Conservation (phyloP, 2,797 vertebrate genomes). For the Gymnopithys bicolor region DNA sequence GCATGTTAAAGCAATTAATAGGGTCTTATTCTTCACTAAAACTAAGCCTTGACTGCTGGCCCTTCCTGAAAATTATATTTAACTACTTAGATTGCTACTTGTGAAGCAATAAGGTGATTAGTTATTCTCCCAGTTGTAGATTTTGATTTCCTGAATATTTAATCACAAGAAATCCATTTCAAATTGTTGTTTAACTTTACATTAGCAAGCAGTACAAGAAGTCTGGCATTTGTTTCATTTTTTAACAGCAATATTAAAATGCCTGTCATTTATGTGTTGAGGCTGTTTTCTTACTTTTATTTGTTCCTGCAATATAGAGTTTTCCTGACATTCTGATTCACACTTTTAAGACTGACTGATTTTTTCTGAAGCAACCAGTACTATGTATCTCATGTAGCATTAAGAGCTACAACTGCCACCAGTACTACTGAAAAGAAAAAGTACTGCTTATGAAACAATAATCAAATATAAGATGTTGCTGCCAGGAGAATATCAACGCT, state of each 20-base stretch:
- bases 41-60: neutral
- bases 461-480: neutral
- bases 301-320: neutral
- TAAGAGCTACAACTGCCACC: neutral
- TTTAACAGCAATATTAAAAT: neutral
- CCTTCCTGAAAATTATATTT: neutral
- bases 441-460: neutral
- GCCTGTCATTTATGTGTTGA: neutral
- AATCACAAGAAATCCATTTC: neutral
- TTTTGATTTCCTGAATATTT: neutral
- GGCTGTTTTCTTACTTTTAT: neutral
- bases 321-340: neutral
- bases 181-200: neutral
- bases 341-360: neutral
- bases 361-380: neutral
- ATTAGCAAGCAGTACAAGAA: neutral
- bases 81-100: neutral
- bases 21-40: neutral
- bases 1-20: neutral
- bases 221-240: neutral
- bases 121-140: neutral
- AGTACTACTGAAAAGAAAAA: neutral
- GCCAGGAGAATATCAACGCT: neutral
- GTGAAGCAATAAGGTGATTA: neutral
- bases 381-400: neutral